These are phyloP conservation scores for Anticlea derivata DNA, from an alignment of 2,888 invertebrate species.

Conservation along the genomic window DNA sequence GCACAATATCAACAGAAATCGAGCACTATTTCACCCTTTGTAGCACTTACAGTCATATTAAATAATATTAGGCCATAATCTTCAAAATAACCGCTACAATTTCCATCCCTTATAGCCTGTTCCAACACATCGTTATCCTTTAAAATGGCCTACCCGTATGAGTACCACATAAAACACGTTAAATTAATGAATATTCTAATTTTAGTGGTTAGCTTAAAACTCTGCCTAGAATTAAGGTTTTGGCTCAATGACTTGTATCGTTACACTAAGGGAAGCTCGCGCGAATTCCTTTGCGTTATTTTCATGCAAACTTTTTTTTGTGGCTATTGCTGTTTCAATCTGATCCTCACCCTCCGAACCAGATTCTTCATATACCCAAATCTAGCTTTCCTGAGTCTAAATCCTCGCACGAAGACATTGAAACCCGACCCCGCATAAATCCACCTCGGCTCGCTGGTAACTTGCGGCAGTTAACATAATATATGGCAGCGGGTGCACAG, in stretches of 20 bases:
- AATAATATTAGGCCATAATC: slow-evolving; percentile 32
- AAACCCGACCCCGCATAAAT: slow-evolving; percentile 39
- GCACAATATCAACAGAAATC: slow-evolving; percentile 2
- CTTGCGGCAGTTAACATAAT: slow-evolving; percentile 46
- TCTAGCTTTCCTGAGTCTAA: slow-evolving; percentile 1
- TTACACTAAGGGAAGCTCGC: no score
- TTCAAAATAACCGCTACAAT: slow-evolving; percentile 37
- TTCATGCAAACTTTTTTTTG: no score
- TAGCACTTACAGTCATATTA: slow-evolving; percentile 18
- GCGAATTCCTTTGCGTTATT: no score
- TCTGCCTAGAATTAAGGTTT: background rate
- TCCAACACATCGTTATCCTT: slow-evolving; percentile 35
- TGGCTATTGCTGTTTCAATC: no score
- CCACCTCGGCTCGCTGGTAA: slow-evolving; percentile 20
- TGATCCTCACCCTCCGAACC: no score
- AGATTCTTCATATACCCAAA: background rate
- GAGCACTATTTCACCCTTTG: slow-evolving; percentile 7
- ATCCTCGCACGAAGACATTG: slow-evolving; percentile 26
- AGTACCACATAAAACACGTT: slow-evolving; percentile 26
- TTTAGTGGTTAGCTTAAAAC: slow-evolving; percentile 14
- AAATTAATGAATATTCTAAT: slow-evolving; percentile 36
- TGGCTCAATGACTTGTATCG: background rate
- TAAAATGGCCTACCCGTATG: slow-evolving; percentile 31
- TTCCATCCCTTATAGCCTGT: slow-evolving; percentile 26
- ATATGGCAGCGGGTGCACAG: slow-evolving; percentile 41